Percentiles rank a stretch among this genome's conserved stretches.
Evolutionary conservation across 2,113 vertebrate genomes (phyloP).

Genomic region (Charadrius vociferus): DNA sequence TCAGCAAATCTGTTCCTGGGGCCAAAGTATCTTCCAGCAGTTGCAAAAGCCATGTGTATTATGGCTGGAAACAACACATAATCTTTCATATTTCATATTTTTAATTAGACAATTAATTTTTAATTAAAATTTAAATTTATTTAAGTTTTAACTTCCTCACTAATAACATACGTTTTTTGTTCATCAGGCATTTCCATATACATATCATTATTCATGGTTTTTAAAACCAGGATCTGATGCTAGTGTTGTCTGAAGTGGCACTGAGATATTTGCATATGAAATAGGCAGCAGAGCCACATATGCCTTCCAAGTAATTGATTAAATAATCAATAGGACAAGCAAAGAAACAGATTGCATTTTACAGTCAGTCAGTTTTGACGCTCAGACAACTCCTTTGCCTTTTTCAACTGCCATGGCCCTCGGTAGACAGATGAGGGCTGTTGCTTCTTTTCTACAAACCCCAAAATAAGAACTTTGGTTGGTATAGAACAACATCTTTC

Average conservation of each 20-base stretch:
- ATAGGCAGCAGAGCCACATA: background rate
- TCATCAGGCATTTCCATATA: background rate
- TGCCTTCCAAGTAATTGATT: background rate
- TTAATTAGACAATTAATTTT: background rate
- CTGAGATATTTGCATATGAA: background rate
- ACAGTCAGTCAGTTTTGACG: background rate
- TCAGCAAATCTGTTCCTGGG: background rate
- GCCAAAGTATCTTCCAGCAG: background rate
- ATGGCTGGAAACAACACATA: background rate
- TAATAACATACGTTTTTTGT: background rate
- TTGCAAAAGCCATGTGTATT: background rate
- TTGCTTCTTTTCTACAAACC: background rate
- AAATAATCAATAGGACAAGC: background rate
- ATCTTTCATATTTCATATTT: background rate
- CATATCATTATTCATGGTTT: background rate
- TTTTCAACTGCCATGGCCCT: background rate
- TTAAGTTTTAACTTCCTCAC: background rate
- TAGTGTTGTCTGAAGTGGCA: background rate
- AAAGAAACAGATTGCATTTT: background rate
- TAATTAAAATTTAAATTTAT: background rate
- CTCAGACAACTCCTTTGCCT: background rate
- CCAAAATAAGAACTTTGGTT: background rate
- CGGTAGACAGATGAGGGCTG: background rate
- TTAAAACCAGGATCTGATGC: background rate
- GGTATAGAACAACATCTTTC: background rate